These are phyloP conservation scores for Aythya fuligula DNA, from an alignment of 2,797 vertebrate genomes.

Conservation along the genomic window DNA sequence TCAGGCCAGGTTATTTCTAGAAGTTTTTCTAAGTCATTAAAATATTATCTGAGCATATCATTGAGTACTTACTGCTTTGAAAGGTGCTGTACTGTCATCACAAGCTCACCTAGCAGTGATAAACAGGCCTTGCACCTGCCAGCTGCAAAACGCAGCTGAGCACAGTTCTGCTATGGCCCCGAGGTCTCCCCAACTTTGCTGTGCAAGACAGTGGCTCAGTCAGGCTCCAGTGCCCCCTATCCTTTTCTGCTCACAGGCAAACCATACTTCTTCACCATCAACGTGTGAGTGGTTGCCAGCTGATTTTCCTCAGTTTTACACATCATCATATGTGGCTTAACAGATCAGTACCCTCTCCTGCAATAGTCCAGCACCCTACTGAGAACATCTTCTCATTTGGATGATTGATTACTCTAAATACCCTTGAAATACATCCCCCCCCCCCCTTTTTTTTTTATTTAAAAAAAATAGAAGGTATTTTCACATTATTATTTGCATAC, in stretches of 20 bases:
- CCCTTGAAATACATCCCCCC: not conserved
- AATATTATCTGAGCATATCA: constrained; percentile 25
- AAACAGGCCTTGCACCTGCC: not conserved
- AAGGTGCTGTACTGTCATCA: not conserved
- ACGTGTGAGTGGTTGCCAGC: not conserved
- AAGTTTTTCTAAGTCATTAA: constrained; percentile 22
- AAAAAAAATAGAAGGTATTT: not conserved
- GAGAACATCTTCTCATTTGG: not conserved
- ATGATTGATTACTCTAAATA: not conserved
- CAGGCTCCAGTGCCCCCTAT: rapidly evolving
- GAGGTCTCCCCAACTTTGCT: not conserved
- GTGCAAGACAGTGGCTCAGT: rapidly evolving
- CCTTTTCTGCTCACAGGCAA: rapidly evolving
- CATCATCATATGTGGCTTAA: not conserved
- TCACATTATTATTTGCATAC: not conserved
- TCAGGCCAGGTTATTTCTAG: not conserved
- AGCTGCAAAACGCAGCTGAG: rapidly evolving
- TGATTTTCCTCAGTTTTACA: not conserved
- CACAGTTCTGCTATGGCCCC: rapidly evolving
- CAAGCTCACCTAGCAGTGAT: not conserved
- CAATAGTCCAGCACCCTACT: not conserved
- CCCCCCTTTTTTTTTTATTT: not conserved
- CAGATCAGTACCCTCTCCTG: not conserved
- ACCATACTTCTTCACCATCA: not conserved
- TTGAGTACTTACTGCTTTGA: constrained; percentile 19